Conservation (phyloP, 2,797 vertebrate species). For the Anguilla anguilla region DNA sequence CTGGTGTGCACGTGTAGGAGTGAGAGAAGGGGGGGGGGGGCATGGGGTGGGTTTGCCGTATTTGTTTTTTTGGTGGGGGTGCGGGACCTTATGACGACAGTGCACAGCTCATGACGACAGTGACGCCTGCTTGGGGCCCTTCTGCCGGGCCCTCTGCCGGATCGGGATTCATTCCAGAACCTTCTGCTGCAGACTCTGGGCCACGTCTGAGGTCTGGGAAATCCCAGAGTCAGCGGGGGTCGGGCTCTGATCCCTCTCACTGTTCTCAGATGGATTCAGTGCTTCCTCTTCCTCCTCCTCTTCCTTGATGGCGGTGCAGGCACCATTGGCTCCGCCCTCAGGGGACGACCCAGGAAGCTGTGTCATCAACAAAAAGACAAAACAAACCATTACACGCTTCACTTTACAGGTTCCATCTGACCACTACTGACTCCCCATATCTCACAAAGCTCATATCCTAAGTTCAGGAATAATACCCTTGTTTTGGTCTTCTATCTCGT, state of each 20-base stretch:
- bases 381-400: neutral
- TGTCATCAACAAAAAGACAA: constrained; percentile 10
- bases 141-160: constrained; percentile 51
- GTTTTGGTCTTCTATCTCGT: neutral
- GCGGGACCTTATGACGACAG: constrained; percentile 67
- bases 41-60: constrained; percentile 57
- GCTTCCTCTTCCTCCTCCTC: constrained; percentile 52
- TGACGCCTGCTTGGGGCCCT: constrained; percentile 42
- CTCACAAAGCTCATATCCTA: neutral
- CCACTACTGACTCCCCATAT: neutral
- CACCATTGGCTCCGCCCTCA: constrained; percentile 17
- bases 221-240: constrained; percentile 38
- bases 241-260: constrained; percentile 28
- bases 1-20: no score
- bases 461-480: neutral
- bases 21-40: neutral
- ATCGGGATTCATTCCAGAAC: constrained; percentile 30
- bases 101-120: constrained; percentile 32
- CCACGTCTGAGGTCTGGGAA: constrained; percentile 60
- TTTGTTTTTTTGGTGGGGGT: constrained; percentile 56
- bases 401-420: neutral
- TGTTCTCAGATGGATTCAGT: constrained; percentile 26
- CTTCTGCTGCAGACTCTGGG: constrained; percentile 41
- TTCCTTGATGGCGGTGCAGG: constrained; percentile 39
- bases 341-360: constrained; percentile 29